Conservation (phyloP, 2,888 invertebrate genomes). For the Trissolcus brochymenae region DNA sequence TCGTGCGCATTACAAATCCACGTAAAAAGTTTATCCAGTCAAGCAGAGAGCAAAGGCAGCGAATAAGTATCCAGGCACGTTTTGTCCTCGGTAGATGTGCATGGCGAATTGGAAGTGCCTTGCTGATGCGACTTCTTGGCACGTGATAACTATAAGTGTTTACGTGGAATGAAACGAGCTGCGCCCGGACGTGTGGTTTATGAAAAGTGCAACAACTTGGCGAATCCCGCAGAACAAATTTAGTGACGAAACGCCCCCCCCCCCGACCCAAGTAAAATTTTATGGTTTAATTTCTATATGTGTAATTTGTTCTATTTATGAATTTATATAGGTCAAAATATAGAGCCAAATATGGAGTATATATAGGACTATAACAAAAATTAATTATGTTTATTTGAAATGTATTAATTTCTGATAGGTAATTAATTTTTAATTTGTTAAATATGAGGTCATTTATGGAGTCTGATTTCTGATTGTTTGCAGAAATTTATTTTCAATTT, state of each 20-base stretch:
- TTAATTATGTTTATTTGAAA: background rate
- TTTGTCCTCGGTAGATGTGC: slow-evolving; percentile 11
- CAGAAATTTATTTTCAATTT: too few relatives aligned
- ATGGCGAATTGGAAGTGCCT: slow-evolving; percentile 35
- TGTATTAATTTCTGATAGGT: background rate
- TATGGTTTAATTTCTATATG: too few relatives aligned
- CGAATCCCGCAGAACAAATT: too few relatives aligned
- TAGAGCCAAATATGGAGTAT: too few relatives aligned
- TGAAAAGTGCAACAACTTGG: slow-evolving; percentile 8
- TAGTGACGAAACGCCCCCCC: too few relatives aligned
- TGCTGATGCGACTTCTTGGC: slow-evolving; percentile 44
- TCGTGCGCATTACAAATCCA: slow-evolving; percentile 21
- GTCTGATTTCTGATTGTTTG: too few relatives aligned
- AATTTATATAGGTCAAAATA: too few relatives aligned
- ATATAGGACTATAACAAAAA: too few relatives aligned
- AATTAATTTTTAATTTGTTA: too few relatives aligned
- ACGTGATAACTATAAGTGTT: slow-evolving; percentile 30
- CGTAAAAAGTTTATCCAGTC: slow-evolving; percentile 24
- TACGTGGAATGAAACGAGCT: slow-evolving; percentile 39
- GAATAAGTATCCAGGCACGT: slow-evolving; percentile 22
- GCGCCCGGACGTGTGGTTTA: slow-evolving; percentile 8
- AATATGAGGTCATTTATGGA: too few relatives aligned
- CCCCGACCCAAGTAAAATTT: too few relatives aligned
- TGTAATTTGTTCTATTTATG: too few relatives aligned
- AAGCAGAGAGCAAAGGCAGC: slow-evolving; percentile 12